A percentile compares a stretch with the other conserved stretches of the same genome.
Evolutionary conservation across 2,113 vertebrate genomes (phyloP).

Genomic region (Antechinus stuartii): DNA sequence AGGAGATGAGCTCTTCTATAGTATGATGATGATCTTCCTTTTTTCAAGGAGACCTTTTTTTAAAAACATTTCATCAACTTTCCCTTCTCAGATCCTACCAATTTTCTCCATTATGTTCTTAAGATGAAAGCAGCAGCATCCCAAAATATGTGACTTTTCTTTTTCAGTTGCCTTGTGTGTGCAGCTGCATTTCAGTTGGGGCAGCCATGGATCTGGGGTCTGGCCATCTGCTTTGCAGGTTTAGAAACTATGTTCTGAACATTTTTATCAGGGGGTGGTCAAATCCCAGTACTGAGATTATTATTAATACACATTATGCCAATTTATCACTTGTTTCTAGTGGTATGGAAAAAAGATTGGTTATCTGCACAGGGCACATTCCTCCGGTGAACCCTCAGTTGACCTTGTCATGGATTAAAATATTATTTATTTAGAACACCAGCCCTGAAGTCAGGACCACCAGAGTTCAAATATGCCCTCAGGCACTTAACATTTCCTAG

Average conservation of each 20-base stretch:
- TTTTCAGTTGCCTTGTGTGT: background rate
- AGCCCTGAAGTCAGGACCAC: too few species aligned
- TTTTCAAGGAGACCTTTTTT: background rate
- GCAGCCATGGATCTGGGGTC: background rate
- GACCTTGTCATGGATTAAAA: background rate
- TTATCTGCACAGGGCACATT: background rate
- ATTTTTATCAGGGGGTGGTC: background rate
- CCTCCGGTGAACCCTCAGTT: background rate
- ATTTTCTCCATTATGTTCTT: background rate
- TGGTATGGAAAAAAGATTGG: background rate
- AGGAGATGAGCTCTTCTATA: slow-evolving; percentile 14
- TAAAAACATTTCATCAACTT: slow-evolving; percentile 24
- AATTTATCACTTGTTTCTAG: background rate
- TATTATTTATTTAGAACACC: background rate
- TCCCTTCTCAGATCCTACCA: background rate
- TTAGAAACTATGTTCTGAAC: background rate
- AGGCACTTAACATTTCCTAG: too few species aligned
- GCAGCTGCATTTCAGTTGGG: background rate
- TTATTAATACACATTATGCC: slow-evolving; percentile 14
- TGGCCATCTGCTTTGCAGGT: background rate
- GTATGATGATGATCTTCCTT: slow-evolving; percentile 5
- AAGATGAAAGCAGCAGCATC: background rate
- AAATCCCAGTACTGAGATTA: background rate
- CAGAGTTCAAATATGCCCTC: too few species aligned
- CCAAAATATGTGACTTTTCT: background rate